Evolutionary conservation across 2,113 vertebrate genomes (phyloP).

Genomic region (Caranx melampygus): DNA sequence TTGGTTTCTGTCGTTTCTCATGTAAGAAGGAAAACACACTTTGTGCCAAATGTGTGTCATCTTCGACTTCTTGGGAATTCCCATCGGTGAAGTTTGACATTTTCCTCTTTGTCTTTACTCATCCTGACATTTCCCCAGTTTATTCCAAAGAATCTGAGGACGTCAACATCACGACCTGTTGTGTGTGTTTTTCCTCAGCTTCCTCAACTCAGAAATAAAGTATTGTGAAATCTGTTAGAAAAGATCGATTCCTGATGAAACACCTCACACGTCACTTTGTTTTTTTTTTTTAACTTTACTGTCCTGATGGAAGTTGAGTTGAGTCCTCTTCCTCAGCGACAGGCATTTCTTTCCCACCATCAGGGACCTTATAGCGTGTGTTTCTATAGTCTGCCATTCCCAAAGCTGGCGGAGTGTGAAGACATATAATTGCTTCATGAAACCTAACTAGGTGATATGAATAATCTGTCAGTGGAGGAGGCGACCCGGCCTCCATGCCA

Average conservation of each 20-base stretch:
- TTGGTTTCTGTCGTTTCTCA: too few relatives aligned
- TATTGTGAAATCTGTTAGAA: too few relatives aligned
- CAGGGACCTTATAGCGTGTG: conserved; percentile 44
- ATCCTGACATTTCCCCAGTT: not conserved
- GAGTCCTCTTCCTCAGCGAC: conserved; percentile 54
- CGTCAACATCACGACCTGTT: too few relatives aligned
- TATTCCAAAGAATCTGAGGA: not conserved
- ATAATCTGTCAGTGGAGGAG: conserved; percentile 80
- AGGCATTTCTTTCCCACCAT: conserved; percentile 65
- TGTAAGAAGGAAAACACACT: not conserved
- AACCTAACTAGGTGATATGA: conserved; percentile 82
- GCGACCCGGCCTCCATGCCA: conserved; percentile 67
- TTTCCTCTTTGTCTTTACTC: not conserved
- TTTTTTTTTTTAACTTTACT: conserved; percentile 16
- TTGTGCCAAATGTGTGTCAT: not conserved
- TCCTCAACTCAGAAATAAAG: too few relatives aligned
- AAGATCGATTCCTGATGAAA: too few relatives aligned
- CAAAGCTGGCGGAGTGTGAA: conserved; percentile 78
- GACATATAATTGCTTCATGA: conserved; percentile 82
- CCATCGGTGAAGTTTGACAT: not conserved
- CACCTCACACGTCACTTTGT: not conserved
- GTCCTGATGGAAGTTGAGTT: conserved; percentile 11
- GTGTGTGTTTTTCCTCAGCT: too few relatives aligned
- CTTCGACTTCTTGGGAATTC: not conserved
- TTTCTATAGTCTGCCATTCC: conserved; percentile 75